Base-by-base conservation (phyloP, 2,888 invertebrate species). In the Calameuta idolon region DNA sequence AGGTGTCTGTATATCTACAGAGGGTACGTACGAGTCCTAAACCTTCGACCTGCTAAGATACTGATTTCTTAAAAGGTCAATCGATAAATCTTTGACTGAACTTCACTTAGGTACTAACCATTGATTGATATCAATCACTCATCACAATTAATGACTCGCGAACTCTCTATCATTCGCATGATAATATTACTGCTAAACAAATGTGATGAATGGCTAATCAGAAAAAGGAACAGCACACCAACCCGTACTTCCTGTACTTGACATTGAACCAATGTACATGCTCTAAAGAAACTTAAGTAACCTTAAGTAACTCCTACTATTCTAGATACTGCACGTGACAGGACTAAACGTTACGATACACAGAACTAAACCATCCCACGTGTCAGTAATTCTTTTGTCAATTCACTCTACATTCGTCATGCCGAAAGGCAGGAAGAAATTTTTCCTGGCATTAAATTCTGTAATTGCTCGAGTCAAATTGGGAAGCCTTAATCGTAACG, bases 331-430 rank as follows among this genome's bases (percentile, higher is more conserved):
- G 77, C 79, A 80, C 80, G 80, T 81, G 81, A 81, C 81, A 77
- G 79, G 77, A 81, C 81, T 80, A 78, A 79, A 80, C 78, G 75
- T 55, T 23, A 55, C 55, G 23, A 79, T 79, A 77, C 80, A 79
- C 77, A 78, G 80, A 83, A 80, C 82, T 82, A 82, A 84, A 81
- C 79, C 74, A 80, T 79, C 81, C 84, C 84, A 84, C 84, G 84
- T 84, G 84, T 83, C 82, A 81, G 83, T 82, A 83, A 81, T 78
- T 55, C 55, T 55, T 55, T 55, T 55, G 55, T 55, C 23, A 55
- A 55, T 55, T 55, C 5, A 55, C 55, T 55, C 9, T 23, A 55
- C 5, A 55, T 23, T 55, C 55, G 9, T 55, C 23, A 55, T 55
- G 23, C 9, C 55, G 55, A 55, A 55, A 55, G 55, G 23, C 55